Evolutionary conservation across 2,797 vertebrate genomes (phyloP).

Genomic region (Garrulus glandarius): DNA sequence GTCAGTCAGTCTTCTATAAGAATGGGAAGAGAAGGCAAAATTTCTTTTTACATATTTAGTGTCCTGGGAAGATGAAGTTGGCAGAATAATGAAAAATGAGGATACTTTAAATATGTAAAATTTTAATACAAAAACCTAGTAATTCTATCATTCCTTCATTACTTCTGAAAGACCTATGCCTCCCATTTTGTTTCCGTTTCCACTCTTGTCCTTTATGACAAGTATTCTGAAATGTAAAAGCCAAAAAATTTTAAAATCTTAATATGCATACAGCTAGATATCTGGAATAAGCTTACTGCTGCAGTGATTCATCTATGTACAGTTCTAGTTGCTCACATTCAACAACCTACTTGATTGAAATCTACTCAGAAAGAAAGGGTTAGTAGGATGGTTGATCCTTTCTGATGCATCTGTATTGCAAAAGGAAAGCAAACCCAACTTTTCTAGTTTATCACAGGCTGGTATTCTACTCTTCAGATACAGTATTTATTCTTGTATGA

Average conservation of each 20-base stretch:
- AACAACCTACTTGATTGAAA: neutral
- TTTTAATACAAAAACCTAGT: neutral
- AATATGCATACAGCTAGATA: neutral
- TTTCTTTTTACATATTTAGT: neutral
- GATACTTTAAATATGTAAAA: neutral
- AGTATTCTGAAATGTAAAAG: neutral
- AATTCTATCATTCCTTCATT: neutral
- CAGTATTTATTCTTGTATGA: neutral
- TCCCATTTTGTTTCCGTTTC: neutral
- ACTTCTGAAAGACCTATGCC: neutral
- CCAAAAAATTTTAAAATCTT: neutral
- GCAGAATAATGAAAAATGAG: neutral
- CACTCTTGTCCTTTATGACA: neutral
- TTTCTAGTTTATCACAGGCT: neutral
- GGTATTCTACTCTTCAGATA: neutral
- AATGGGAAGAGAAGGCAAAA: neutral
- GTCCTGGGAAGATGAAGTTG: neutral
- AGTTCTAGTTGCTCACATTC: neutral
- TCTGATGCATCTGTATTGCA: neutral
- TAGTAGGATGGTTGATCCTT: neutral
- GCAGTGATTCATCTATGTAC: neutral
- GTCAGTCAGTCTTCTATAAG: neutral
- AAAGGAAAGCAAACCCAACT: neutral
- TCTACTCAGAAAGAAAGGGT: neutral
- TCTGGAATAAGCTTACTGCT: neutral